Evolutionary conservation across 2,888 invertebrate genomes (phyloP).

Genomic region (Allophyes oxyacanthae): DNA sequence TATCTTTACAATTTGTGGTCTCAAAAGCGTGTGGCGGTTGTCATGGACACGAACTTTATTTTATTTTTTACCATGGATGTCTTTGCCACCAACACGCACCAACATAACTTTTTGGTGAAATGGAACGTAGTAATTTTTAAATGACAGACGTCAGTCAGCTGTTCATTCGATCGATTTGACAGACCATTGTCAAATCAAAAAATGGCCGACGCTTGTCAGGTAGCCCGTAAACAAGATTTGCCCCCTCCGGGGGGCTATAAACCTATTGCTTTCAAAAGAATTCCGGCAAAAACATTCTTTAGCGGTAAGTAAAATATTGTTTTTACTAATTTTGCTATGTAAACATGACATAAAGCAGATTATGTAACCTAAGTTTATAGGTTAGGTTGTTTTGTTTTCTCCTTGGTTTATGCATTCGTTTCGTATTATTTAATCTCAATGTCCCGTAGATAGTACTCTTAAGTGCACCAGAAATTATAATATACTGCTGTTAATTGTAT

Average conservation of each 20-base stretch:
- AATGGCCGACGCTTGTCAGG: constrained; percentile 75
- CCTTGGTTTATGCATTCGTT: too few species aligned
- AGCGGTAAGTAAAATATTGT: constrained; percentile 86
- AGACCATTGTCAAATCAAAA: constrained; percentile 46
- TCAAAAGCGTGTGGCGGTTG: constrained; percentile 27
- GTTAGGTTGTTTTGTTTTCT: constrained; percentile 63
- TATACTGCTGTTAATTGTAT: too few species aligned
- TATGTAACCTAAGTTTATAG: constrained; percentile 77
- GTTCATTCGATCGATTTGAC: constrained; percentile 4
- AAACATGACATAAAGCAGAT: constrained; percentile 52
- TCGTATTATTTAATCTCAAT: too few species aligned
- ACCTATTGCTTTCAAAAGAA: constrained; percentile 92
- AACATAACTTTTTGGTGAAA: too few species aligned
- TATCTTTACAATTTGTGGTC: too few species aligned
- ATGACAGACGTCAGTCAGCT: too few species aligned
- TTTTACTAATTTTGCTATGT: constrained; percentile 19
- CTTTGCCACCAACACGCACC: too few species aligned
- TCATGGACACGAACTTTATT: constrained; percentile 38
- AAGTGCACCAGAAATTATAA: too few species aligned
- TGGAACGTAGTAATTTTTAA: too few species aligned
- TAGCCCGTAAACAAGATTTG: constrained; percentile 93
- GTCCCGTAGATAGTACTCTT: too few species aligned
- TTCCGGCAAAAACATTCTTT: constrained; percentile 92
- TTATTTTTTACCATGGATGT: too few species aligned
- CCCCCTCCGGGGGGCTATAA: constrained; percentile 97